phyloP scores from a whole-genome alignment of 2,888 invertebrate species.

The Phalangium opilio region DNA sequence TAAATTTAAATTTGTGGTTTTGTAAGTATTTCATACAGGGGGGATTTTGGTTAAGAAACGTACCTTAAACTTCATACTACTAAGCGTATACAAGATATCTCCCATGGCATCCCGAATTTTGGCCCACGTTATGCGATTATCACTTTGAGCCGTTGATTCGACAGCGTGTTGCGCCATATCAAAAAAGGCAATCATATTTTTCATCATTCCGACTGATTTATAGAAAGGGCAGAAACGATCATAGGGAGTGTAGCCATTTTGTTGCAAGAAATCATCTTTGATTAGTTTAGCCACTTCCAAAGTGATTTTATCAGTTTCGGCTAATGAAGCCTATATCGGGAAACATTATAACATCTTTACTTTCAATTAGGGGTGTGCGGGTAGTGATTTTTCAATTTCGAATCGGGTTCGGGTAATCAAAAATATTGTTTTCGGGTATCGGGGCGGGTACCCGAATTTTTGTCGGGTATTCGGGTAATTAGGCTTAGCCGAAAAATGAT shows the following conservation, averaged over 20 bases:
- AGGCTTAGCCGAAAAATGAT: too few species aligned
- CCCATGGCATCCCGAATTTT: slow-evolving; percentile 95
- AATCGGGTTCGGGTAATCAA: too few species aligned
- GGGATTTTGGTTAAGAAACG: slow-evolving; percentile 11
- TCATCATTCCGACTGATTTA: slow-evolving; percentile 97
- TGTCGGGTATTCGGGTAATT: too few species aligned
- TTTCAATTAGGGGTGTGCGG: too few species aligned
- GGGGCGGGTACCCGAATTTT: too few species aligned
- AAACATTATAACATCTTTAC: background rate
- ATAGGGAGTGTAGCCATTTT: slow-evolving; percentile 91
- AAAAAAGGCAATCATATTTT: slow-evolving; percentile 95
- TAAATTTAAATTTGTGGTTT: too few species aligned
- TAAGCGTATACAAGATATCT: slow-evolving; percentile 87
- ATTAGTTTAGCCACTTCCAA: slow-evolving; percentile 94
- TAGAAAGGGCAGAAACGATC: slow-evolving; percentile 99
- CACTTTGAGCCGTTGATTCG: slow-evolving; percentile 93
- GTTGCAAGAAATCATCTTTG: slow-evolving; percentile 98
- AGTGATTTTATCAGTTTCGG: slow-evolving; percentile 98
- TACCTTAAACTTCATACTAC: slow-evolving; percentile 98
- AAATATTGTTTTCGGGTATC: too few species aligned
- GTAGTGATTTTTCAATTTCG: too few species aligned
- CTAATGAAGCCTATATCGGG: slow-evolving; percentile 61
- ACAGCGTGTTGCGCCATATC: slow-evolving; percentile 96
- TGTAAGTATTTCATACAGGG: too few species aligned
- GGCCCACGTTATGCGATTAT: slow-evolving; percentile 98